Evolutionary conservation across 2,113 vertebrate genomes (phyloP).

Genomic region (Mus musculus): GRCm39 chr2:24576001-24576500

Average conservation of each 20-base stretch:
- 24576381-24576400: not conserved
- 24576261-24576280: not conserved
- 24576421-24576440: not conserved
- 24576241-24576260: too few relatives aligned
- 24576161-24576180: too few relatives aligned
- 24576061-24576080: not conserved
- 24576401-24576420: not conserved
- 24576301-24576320: not conserved
- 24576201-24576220: too few relatives aligned
- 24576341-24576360: not conserved
- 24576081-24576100: not conserved
- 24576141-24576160: not conserved
- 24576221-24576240: not conserved
- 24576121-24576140: not conserved
- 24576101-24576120: not conserved
- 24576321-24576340: not conserved
- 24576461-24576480: not conserved
- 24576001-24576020: not conserved
- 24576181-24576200: not conserved
- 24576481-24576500: not conserved
- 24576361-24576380: not conserved
- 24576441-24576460: not conserved
- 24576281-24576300: not conserved
- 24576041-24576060: not conserved
- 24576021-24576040: not conserved